These are phyloP conservation scores for Halictus rubicundus DNA, from an alignment of 1,140 invertebrate genomes.

Conservation along the genomic window DNA sequence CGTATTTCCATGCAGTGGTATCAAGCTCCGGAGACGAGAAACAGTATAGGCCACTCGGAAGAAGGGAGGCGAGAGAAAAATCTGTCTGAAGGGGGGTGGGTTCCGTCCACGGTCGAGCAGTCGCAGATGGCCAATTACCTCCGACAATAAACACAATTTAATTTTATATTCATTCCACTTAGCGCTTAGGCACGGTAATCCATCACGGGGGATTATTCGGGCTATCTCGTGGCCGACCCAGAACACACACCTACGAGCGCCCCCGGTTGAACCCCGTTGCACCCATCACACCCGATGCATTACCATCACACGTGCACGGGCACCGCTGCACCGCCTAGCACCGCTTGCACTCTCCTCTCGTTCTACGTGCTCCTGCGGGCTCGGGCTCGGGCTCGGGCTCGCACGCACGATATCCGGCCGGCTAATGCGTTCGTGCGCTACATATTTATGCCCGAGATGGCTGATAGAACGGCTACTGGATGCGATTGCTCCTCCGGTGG, in stretches of 20 bases:
- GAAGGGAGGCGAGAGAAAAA: slow-evolving; percentile 23
- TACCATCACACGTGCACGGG: slow-evolving; percentile 16
- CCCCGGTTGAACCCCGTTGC: not conserved
- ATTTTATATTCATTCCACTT: slow-evolving; percentile 79
- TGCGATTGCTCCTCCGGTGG: slow-evolving; percentile 67
- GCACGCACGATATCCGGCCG: slow-evolving; percentile 58
- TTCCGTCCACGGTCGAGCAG: slow-evolving; percentile 63
- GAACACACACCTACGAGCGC: slow-evolving; percentile 52
- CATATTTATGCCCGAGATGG: slow-evolving; percentile 75
- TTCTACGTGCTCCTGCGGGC: no score
- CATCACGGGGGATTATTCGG: slow-evolving; percentile 76
- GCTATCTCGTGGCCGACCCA: slow-evolving; percentile 72
- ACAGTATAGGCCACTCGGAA: not conserved
- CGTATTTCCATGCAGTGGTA: not conserved
- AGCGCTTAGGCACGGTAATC: slow-evolving; percentile 73
- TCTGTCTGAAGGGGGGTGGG: not conserved
- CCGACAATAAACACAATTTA: slow-evolving; percentile 78
- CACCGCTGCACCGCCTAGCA: not conserved
- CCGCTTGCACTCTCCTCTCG: no score
- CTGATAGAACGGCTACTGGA: slow-evolving; percentile 66
- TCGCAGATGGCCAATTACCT: slow-evolving; percentile 79
- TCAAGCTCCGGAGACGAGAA: not conserved
- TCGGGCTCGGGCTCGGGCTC: no score
- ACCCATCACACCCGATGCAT: slow-evolving; percentile 17
- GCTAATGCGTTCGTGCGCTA: slow-evolving; percentile 73